These are phyloP conservation scores for Pachyramphus minor DNA, from an alignment of 2,113 vertebrate genomes.

Conservation along the genomic window DNA sequence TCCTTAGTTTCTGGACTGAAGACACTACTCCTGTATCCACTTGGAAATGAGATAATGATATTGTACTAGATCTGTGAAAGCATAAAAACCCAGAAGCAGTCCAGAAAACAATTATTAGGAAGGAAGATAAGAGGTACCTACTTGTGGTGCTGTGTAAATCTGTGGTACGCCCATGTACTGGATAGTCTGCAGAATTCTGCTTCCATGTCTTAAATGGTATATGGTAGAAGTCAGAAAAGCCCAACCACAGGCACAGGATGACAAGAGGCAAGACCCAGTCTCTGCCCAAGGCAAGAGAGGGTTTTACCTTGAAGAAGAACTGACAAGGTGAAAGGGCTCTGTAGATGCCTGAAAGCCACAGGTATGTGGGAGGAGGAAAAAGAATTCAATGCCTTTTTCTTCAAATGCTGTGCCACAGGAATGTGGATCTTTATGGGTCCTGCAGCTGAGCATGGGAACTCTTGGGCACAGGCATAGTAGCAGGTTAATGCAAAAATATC, in stretches of 20 bases:
- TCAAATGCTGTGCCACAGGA: neutral
- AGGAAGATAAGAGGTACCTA: neutral
- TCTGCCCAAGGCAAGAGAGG: neutral
- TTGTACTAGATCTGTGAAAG: neutral
- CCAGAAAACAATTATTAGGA: neutral
- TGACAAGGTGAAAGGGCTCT: neutral
- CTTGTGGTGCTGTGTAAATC: neutral
- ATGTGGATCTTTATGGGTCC: neutral
- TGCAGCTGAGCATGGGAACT: neutral
- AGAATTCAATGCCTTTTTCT: neutral
- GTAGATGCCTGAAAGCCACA: rapidly evolving
- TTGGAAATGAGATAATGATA: neutral
- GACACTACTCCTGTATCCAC: neutral
- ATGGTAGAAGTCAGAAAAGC: neutral
- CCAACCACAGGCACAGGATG: rapidly evolving
- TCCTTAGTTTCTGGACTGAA: neutral
- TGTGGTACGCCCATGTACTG: neutral
- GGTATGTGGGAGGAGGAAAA: rapidly evolving
- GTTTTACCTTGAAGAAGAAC: neutral
- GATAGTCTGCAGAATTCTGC: neutral
- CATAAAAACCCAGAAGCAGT: neutral
- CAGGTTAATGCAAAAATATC: neutral
- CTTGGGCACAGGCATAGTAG: rapidly evolving
- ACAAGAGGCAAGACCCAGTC: neutral
- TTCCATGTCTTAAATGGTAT: neutral